Evolutionary conservation across 2,888 invertebrate genomes (phyloP), one percentile per base, ranked within the genome.

Genomic region (Panzeria rudis): DNA sequence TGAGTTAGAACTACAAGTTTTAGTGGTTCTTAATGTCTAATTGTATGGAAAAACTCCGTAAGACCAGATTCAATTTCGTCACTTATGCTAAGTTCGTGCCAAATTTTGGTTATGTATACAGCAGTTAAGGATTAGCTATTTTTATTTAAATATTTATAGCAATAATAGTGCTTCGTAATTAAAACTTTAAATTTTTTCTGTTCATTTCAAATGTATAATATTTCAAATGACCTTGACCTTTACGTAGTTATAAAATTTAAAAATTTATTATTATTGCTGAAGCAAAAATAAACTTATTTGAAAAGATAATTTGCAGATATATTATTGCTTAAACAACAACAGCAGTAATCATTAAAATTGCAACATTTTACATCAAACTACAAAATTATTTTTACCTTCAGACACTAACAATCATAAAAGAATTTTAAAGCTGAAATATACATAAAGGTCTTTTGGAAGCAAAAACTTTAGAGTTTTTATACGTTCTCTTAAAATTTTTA

Each of bases 261-360:
- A n/a, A n/a, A n/a, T n/a, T n/a, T n/a, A n/a, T n/a, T n/a, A n/a
- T n/a, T n/a, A n/a, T n/a, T n/a, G n/a, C n/a, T n/a, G n/a, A n/a
- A n/a, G n/a, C n/a, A n/a, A n/a, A n/a, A n/a, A n/a, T n/a, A n/a
- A n/a, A n/a, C n/a, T n/a, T 35, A 62, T 32, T 15, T 17, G 15
- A 50, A 52, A 62, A 8, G 13, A 61, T 13, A 47, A 47, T 11
- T n/a, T 44, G 3, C 1, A 38, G 56, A 59, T 66, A 72, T 73
- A 59, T 80, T 64, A 71, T 62, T 73, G 72, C 23, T 73, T 66
- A 59, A 59, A 73, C 66, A 11, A 41, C 13, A 59, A 59, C 17
- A 20, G 0, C 17, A 62, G 8, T 50, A 50, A 50, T 83, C 71
- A 83, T 77, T 72, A 77, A 71, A 76, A 76, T 64, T 76, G 81